These are phyloP conservation scores for Neoseiulus cucumeris DNA, from an alignment of 1,140 invertebrate species.

Conservation along the genomic window DNA sequence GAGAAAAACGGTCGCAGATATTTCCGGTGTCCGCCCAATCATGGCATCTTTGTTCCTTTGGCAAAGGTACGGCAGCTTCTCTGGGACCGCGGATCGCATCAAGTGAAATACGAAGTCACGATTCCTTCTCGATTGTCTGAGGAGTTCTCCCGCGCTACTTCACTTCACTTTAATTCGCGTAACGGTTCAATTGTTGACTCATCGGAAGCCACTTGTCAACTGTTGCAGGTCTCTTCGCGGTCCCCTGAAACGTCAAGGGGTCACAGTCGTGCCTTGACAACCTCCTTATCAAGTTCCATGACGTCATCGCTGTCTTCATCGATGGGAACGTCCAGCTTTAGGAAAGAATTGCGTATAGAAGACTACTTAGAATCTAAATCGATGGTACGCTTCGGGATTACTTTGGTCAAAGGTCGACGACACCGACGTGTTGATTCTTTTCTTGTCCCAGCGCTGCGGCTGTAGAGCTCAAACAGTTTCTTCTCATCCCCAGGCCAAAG, in stretches of 20 bases:
- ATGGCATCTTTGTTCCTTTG: conserved; percentile 34
- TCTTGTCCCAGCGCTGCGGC: no score
- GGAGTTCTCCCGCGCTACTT: no score
- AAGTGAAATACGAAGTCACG: background rate
- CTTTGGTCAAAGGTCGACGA: background rate
- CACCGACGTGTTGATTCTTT: background rate
- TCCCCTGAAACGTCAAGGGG: background rate
- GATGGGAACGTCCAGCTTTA: background rate
- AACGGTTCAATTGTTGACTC: no score
- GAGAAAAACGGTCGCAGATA: conserved; percentile 35
- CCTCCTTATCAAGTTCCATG: background rate
- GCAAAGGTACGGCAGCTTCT: conserved; percentile 24
- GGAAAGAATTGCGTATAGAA: conserved; percentile 8
- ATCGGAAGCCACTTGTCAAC: no score
- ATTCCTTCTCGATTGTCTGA: no score
- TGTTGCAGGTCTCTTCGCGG: background rate
- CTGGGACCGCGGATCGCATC: background rate
- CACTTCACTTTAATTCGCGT: no score
- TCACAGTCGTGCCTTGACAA: background rate
- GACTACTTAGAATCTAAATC: conserved; percentile 9
- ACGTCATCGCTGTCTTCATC: background rate
- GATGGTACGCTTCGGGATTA: background rate
- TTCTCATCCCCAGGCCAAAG: background rate
- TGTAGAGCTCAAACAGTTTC: no score
- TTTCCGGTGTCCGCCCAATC: conserved; percentile 30